Conservation (phyloP, 2,888 invertebrate genomes). For the Aromia moschata region DNA sequence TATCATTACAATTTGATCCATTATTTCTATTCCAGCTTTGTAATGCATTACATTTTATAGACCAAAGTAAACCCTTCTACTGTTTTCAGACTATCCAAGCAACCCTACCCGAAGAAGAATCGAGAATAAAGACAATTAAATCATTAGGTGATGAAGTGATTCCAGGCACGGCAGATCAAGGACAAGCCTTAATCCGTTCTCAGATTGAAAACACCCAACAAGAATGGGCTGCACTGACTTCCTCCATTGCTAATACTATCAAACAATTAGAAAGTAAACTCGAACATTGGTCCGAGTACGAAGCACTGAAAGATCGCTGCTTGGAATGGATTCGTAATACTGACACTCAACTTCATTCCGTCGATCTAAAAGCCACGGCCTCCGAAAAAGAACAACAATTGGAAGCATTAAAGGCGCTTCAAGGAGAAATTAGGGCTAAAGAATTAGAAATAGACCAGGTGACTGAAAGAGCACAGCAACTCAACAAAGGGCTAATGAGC, state of each 20-base stretch:
- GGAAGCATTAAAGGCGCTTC: constrained; percentile 79
- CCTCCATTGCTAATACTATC: constrained; percentile 80
- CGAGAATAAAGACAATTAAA: constrained; percentile 81
- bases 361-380: constrained; percentile 84
- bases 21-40: too few relatives aligned
- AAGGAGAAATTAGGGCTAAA: constrained; percentile 89
- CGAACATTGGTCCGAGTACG: constrained; percentile 92
- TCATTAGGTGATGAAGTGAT: constrained; percentile 89
- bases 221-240: constrained; percentile 87
- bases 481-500: constrained; percentile 78
- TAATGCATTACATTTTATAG: too few relatives aligned
- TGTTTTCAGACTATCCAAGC: constrained; percentile 73
- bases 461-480: constrained; percentile 87
- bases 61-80: too few relatives aligned
- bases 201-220: constrained; percentile 89
- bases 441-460: constrained; percentile 93
- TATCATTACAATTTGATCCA: too few relatives aligned
- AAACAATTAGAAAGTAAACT: constrained; percentile 83
- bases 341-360: constrained; percentile 86
- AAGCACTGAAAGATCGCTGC: constrained; percentile 85
- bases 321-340: constrained; percentile 88
- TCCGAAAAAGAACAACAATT: constrained; percentile 86
- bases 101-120: constrained; percentile 86
- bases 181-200: constrained; percentile 84
- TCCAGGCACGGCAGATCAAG: constrained; percentile 83